Evolutionary conservation across 2,797 vertebrate genomes (phyloP).

Genomic region (Smutsia gigantea): DNA sequence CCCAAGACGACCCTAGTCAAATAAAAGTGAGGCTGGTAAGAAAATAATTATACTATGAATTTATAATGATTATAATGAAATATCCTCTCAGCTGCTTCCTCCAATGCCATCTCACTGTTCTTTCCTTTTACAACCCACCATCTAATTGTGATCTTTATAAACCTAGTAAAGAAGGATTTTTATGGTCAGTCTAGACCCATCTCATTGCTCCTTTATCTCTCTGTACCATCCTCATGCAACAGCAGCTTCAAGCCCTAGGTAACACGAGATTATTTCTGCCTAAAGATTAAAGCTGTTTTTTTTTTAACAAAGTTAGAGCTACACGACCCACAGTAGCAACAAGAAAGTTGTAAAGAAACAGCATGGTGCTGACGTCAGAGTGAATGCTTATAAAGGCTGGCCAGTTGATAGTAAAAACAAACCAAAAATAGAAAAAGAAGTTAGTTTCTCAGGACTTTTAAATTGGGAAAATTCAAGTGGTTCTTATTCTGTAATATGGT

Average conservation of each 20-base stretch:
- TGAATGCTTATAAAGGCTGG: background rate
- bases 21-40: background rate
- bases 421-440: background rate
- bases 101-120: background rate
- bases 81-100: background rate
- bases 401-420: background rate
- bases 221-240: background rate
- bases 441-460: background rate
- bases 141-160: constrained; percentile 23
- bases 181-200: constrained; percentile 1
- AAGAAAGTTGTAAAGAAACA: constrained; percentile 12
- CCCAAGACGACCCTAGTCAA: background rate
- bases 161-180: constrained; percentile 27
- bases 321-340: background rate
- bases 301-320: background rate
- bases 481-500: background rate
- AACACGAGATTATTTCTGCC: constrained; percentile 22
- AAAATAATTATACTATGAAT: background rate
- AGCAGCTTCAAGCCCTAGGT: constrained; percentile 26
- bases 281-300: background rate
- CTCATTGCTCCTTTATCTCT: constrained; percentile 35
- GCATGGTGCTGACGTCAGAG: background rate
- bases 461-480: background rate
- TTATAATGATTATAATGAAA: constrained; percentile 39
- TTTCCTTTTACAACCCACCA: background rate